These are phyloP conservation scores for Eunapius fragilis DNA, from an alignment of 37 sponge, comb jelly and placozoan species.

Conservation along the genomic window DNA sequence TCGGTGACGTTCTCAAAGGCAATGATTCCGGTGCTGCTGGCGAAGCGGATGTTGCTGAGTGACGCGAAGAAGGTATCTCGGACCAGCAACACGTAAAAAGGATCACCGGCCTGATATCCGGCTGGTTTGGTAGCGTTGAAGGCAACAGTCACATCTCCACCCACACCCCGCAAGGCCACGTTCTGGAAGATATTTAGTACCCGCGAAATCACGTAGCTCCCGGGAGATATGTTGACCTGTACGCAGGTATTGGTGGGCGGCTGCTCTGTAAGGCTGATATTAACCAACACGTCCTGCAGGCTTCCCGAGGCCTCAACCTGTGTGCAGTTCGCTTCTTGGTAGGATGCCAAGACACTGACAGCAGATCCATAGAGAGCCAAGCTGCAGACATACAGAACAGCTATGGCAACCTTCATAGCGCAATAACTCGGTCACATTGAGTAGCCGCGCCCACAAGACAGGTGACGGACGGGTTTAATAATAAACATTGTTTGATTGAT, in stretches of 20 bases:
- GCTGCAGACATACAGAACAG: not conserved
- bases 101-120: not conserved
- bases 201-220: not conserved
- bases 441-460: not conserved
- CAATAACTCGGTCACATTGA: not conserved
- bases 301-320: not conserved
- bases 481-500: not conserved
- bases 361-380: not conserved
- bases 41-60: constrained; percentile 14
- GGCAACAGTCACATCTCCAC: not conserved
- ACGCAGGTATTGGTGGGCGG: not conserved
- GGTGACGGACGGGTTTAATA: not conserved
- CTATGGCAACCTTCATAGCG: not conserved
- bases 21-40: constrained; percentile 19
- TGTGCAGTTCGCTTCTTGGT: not conserved
- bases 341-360: not conserved
- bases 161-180: constrained; percentile 16
- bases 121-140: not conserved
- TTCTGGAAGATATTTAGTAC: constrained; percentile 12
- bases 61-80: not conserved
- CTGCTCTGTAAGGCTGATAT: not conserved
- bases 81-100: constrained; percentile 14
- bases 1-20: constrained; percentile 3
- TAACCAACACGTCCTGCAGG: not conserved
- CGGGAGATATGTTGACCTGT: not conserved